Evolutionary conservation across 2,797 vertebrate genomes (phyloP).

Genomic region (Zalophus californianus): DNA sequence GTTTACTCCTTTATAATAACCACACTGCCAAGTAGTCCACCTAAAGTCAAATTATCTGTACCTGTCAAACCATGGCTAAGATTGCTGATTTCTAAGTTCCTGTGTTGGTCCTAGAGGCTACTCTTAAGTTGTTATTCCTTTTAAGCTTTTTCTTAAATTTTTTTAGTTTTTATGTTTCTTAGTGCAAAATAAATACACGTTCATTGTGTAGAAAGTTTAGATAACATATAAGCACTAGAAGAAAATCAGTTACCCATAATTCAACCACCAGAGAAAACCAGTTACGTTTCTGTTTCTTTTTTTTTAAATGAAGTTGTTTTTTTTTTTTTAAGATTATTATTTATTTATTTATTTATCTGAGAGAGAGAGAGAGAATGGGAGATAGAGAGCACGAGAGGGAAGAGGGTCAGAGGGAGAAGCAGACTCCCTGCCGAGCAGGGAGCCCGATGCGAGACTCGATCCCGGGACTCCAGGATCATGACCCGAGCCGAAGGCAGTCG

Average conservation of each 20-base stretch:
- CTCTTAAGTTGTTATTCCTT: constrained; percentile 54
- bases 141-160: neutral
- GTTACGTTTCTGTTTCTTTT: neutral
- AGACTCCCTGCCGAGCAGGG: no score
- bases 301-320: no score
- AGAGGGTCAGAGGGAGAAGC: no score
- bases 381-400: no score
- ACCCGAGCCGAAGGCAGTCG: no score
- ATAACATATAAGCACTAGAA: neutral
- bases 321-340: no score
- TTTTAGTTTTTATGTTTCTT: constrained; percentile 29
- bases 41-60: constrained; percentile 32
- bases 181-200: constrained; percentile 27
- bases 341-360: no score
- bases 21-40: neutral
- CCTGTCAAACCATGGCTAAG: neutral
- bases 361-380: no score
- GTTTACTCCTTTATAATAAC: constrained; percentile 43
- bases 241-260: constrained; percentile 6
- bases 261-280: neutral
- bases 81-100: constrained; percentile 17
- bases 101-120: neutral
- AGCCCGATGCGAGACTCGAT: no score
- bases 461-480: no score
- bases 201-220: constrained; percentile 13